Base-by-base conservation (phyloP, 2,113 vertebrate genomes). In the Morphnarchus princeps region DNA sequence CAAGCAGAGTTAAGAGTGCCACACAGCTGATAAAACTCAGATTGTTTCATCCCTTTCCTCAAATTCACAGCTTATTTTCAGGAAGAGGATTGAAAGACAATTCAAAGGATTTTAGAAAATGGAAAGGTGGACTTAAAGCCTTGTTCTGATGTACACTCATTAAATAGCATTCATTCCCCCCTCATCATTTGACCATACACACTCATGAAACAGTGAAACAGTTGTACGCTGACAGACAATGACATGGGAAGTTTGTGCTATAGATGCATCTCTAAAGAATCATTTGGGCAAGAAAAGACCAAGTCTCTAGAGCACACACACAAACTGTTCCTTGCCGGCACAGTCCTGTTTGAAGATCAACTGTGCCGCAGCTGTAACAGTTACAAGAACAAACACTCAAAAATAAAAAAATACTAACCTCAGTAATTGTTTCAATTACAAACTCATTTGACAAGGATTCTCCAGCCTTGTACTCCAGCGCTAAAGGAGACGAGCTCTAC, bases 181-280 rank as follows among this genome's bases (percentile, higher is more conserved):
- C 4, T 16, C 36, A 5, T 10, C 0, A 0, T 11, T 4, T 42
- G 43, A 14, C 32, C 25, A 26, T 34, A 15, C 47, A 22, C 36
- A 15, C 54, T 43, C 13, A 5, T 6, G 38, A 74, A 67, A 15
- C 38, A 18, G 29, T 3, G 29, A 34, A 65, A 73, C 21, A 13
- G 50, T 5, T 38, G 31, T 20, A 54, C 10, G 1, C 2, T 19
- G 32, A 36, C 50, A 57, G 57, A 32, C 57, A 32, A 4, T 8
- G 34, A 24, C 38, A 55, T 0, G 0, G 52, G 42, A 50, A 80
- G 31, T 21, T 3, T 36, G 25, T 5, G 21, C 38, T 17, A 18
- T 2, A 42, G 63, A 4, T 65, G 29, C 26, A 50, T 16, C 45
- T 14, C 61, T 11, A 1, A 55, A 93, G 29, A 47, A 55, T 28